These are phyloP conservation scores for Triops cancriformis DNA, from an alignment of 1,140 invertebrate species.

Conservation along the genomic window DNA sequence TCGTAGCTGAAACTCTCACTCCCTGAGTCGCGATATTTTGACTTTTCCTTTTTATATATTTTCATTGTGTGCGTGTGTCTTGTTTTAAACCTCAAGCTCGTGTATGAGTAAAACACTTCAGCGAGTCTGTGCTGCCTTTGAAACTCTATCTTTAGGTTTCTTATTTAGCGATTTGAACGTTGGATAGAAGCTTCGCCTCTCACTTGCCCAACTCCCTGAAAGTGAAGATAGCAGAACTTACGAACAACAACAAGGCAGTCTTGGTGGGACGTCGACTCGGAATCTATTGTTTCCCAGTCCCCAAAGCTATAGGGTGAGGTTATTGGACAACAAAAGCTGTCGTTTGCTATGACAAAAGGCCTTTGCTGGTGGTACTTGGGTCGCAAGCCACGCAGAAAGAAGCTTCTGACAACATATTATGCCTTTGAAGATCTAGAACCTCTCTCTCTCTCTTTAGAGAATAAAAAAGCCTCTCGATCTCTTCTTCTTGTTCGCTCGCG, in stretches of 20 bases:
- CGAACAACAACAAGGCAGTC: not conserved
- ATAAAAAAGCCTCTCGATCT: not conserved
- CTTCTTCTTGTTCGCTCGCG: not conserved
- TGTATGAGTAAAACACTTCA: not conserved
- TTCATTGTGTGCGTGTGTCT: not conserved
- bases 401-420: not conserved
- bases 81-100: not conserved
- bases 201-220: not conserved
- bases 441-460: not conserved
- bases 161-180: not conserved
- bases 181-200: not conserved
- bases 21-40: not conserved
- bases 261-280: not conserved
- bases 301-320: not conserved
- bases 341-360: not conserved
- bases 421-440: not conserved
- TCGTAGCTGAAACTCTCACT: constrained; percentile 35
- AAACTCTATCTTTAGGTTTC: not conserved
- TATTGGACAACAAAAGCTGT: constrained; percentile 10
- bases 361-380: not conserved
- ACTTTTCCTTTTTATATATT: not conserved
- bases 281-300: not conserved
- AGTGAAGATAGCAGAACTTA: not conserved
- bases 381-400: constrained; percentile 5
- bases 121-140: not conserved